These are phyloP conservation scores for Columbina picui DNA, from an alignment of 2,113 vertebrate species.

Conservation along the genomic window DNA sequence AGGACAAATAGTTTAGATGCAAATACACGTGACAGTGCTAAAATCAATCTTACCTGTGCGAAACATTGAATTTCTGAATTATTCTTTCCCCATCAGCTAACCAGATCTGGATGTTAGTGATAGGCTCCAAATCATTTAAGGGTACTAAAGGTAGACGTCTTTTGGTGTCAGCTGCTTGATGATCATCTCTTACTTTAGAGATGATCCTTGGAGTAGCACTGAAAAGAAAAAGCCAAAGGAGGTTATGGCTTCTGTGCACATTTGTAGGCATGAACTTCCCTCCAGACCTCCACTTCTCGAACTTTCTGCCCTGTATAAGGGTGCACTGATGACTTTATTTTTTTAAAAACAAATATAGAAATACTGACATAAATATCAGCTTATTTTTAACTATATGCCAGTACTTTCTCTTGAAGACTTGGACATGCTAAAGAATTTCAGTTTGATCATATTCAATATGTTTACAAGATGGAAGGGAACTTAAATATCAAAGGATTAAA, in stretches of 20 bases:
- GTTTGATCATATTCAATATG: neutral
- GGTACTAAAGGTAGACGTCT: conserved; percentile 82
- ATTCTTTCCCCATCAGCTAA: conserved; percentile 92
- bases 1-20: neutral
- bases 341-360: neutral
- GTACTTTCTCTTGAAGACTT: neutral
- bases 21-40: neutral
- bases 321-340: neutral
- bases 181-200: conserved; percentile 83
- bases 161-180: conserved; percentile 78
- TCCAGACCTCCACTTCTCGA: neutral
- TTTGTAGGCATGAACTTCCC: neutral
- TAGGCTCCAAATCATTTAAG: conserved; percentile 85
- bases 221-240: neutral
- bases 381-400: neutral
- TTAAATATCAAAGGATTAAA: neutral
- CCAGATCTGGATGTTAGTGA: conserved; percentile 94
- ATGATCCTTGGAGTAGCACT: conserved; percentile 92
- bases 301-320: neutral
- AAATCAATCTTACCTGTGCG: conserved; percentile 84
- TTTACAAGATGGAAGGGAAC: neutral
- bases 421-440: neutral
- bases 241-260: neutral
- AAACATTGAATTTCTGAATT: conserved; percentile 92
- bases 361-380: neutral